Base-by-base conservation (phyloP, 2,888 invertebrate genomes). In the Arctia plantaginis region DNA sequence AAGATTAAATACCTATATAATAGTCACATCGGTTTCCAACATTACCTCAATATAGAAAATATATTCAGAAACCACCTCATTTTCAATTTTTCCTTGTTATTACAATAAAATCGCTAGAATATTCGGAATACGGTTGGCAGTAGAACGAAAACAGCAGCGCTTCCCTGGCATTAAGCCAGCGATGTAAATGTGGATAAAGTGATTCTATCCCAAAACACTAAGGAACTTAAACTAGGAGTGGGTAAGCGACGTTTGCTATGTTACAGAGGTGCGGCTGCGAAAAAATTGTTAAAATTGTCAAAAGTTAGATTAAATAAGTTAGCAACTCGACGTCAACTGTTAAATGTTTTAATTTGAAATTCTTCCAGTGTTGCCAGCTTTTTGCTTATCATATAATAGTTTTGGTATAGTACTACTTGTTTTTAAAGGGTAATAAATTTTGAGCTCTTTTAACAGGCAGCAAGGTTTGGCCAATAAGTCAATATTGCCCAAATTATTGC, bases 241-340 rank as follows among this genome's bases (percentile, higher is more conserved):
- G 79, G 76, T 83, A 85, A 84, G 82, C 85, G 87, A 85, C 82
- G 85, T 87, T 88, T 86, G 84, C 86, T 72, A 75, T 79, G 72
- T 72, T 66, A 74, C 68, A 78, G 73, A 72, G 73, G 75, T 72
- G 69, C 27, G 74, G 68, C 75, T 51, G 64, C 69, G 70, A 78
- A 77, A 89, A 91, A 90, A 89, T 84, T 77, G 82, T 78, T 84
- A 83, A 88, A 87, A 91, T 88, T 86, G 86, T 85, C 88, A 87
- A 90, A 92, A 92, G 90, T 93, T 92, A 91, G 89, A 93, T 92
- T 92, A 91, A 90, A 92, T 87, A 90, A 92, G 89, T 92, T 92
- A 87, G 83, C 80, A 74, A 77, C 77, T 84, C 82, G 77, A 79
- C 82, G 75, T 77, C 80, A 81, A 85, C 85, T 81, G 85, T 82